Conservation (phyloP, 2,888 invertebrate species). For the Leucophora obtusa region DNA sequence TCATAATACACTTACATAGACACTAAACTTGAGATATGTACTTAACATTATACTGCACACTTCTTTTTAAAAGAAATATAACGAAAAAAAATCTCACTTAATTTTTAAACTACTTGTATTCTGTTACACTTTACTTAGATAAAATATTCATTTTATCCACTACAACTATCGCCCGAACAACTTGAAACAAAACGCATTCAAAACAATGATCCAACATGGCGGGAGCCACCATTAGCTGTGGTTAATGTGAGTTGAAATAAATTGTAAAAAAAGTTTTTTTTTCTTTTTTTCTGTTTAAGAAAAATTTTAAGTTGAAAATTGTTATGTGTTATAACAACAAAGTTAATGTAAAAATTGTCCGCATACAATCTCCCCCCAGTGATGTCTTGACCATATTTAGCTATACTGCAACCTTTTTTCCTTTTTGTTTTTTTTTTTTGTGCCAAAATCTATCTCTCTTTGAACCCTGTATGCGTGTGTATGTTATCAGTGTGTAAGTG, state of each 20-base stretch:
- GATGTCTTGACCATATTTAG: slow-evolving; percentile 32
- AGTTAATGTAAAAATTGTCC: not conserved
- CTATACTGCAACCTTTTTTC: not conserved
- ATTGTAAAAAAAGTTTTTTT: not conserved
- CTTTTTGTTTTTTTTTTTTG: not conserved
- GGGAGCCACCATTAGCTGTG: slow-evolving; percentile 82
- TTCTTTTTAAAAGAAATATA: slow-evolving; percentile 1
- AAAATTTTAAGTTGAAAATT: too few species aligned
- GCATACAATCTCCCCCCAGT: not conserved
- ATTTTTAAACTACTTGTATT: slow-evolving; percentile 9
- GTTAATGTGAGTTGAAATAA: slow-evolving; percentile 83
- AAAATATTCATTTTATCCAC: slow-evolving; percentile 84
- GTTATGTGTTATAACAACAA: too few species aligned
- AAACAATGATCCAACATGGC: slow-evolving; percentile 82
- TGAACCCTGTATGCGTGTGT: slow-evolving; percentile 6
- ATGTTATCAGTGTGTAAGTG: slow-evolving; percentile 11
- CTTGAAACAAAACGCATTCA: slow-evolving; percentile 81
- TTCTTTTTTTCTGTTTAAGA: too few species aligned
- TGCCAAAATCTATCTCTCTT: not conserved
- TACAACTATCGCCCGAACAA: slow-evolving; percentile 82
- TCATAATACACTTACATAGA: not conserved
- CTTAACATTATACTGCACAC: not conserved
- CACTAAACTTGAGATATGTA: not conserved
- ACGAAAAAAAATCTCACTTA: slow-evolving; percentile 22
- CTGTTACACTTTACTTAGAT: slow-evolving; percentile 79